phyloP scores from a whole-genome alignment of 1,140 invertebrate species.

The Aphis gossypii region DNA sequence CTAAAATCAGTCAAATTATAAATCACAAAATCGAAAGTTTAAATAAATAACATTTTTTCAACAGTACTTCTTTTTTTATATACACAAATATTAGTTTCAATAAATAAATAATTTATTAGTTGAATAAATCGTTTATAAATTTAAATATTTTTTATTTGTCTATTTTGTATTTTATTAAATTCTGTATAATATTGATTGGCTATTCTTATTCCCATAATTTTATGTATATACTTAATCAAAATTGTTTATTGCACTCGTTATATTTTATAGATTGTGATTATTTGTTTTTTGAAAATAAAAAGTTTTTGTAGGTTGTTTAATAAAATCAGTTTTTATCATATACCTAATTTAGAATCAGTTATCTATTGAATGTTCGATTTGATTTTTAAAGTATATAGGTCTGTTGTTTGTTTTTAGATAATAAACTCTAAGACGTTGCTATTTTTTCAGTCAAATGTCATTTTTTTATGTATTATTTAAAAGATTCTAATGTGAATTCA shows the following conservation, averaged over 20 bases:
- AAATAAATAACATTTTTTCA: background rate
- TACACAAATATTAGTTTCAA: background rate
- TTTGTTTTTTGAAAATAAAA: too few relatives aligned
- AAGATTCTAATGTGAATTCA: background rate
- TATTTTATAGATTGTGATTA: too few relatives aligned
- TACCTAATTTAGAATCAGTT: too few relatives aligned
- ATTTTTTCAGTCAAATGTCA: background rate
- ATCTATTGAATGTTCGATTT: background rate
- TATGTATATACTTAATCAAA: too few relatives aligned
- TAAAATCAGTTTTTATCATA: too few relatives aligned
- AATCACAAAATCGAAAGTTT: background rate
- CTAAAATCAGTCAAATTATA: background rate
- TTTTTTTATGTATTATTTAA: background rate
- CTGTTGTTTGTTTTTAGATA: background rate
- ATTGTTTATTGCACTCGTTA: too few relatives aligned
- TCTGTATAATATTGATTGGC: too few relatives aligned
- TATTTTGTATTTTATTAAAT: too few relatives aligned
- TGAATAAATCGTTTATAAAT: background rate
- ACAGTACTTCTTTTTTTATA: background rate
- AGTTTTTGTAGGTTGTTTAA: too few relatives aligned
- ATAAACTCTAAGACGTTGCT: background rate
- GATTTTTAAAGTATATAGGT: background rate
- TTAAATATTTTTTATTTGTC: background rate
- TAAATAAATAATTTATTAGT: background rate
- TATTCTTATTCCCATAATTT: background rate